Percentiles rank a stretch among this genome's conserved stretches.
Conservation (phyloP, 2,888 invertebrate species). For the Aspidapion aeneum region DNA sequence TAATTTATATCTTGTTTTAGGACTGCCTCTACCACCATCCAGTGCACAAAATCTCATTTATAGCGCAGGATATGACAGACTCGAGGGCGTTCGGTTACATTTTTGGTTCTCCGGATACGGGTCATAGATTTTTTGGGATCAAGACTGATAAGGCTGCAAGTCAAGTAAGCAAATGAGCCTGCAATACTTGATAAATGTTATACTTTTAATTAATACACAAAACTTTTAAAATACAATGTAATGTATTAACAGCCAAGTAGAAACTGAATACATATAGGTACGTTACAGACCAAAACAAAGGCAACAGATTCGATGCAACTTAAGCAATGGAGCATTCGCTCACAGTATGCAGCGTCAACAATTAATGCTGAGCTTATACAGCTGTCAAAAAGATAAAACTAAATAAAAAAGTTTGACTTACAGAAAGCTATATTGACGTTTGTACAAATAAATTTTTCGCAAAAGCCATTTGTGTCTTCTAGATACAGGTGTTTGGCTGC, state of each 20-base stretch:
- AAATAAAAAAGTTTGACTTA: too few relatives aligned
- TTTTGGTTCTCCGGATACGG: conserved; percentile 93
- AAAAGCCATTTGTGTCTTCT: too few relatives aligned
- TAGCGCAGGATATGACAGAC: conserved; percentile 97
- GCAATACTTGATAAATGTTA: too few relatives aligned
- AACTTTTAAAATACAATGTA: background rate
- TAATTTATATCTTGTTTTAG: conserved; percentile 55
- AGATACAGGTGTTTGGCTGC: too few relatives aligned
- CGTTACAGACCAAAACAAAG: too few relatives aligned
- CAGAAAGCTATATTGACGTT: too few relatives aligned
- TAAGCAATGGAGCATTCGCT: too few relatives aligned
- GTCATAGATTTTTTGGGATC: conserved; percentile 97
- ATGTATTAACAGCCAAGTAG: background rate
- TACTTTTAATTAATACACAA: background rate
- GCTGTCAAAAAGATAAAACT: too few relatives aligned
- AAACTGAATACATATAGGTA: background rate
- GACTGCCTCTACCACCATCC: conserved; percentile 95
- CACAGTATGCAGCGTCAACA: too few relatives aligned
- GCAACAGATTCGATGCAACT: too few relatives aligned
- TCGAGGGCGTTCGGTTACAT: conserved; percentile 98
- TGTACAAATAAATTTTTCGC: too few relatives aligned
- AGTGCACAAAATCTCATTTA: conserved; percentile 98
- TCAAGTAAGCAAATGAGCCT: conserved; percentile 68
- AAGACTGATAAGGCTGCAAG: conserved; percentile 98
- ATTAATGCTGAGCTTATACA: too few relatives aligned